These are phyloP conservation scores for Streblospio benedicti DNA, from an alignment of 1,140 invertebrate genomes.

Conservation along the genomic window DNA sequence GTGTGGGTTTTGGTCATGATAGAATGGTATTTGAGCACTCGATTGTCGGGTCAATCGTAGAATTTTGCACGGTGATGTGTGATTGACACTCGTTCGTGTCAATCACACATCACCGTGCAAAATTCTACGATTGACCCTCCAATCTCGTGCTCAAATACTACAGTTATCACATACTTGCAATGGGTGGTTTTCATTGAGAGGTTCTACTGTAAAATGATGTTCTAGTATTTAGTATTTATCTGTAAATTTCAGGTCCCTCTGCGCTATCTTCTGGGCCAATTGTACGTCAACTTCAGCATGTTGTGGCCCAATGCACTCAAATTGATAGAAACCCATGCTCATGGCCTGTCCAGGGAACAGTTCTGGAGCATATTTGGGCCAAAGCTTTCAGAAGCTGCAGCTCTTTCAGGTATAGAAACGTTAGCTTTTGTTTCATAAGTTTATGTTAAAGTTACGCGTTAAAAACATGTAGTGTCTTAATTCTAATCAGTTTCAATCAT, in stretches of 20 bases:
- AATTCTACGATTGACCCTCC: too few species aligned
- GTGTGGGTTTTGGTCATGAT: too few species aligned
- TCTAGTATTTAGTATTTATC: too few species aligned
- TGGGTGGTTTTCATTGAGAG: too few species aligned
- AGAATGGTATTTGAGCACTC: too few species aligned
- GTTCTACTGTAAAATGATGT: too few species aligned
- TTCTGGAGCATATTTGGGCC: conserved; percentile 71
- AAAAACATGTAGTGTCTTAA: neutral
- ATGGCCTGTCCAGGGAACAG: conserved; percentile 53
- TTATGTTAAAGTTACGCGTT: neutral
- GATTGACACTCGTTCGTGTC: too few species aligned
- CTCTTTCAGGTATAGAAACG: conserved; percentile 37
- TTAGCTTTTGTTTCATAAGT: conserved; percentile 13
- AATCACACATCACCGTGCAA: too few species aligned
- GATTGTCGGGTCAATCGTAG: too few species aligned
- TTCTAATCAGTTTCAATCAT: neutral
- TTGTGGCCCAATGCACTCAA: conserved; percentile 75
- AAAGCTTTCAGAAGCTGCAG: conserved; percentile 53
- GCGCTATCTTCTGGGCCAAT: conserved; percentile 67
- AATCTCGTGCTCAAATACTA: too few species aligned
- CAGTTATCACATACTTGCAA: too few species aligned
- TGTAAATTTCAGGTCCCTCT: conserved; percentile 55
- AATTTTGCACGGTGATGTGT: too few species aligned
- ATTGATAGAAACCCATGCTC: conserved; percentile 64
- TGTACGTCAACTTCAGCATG: conserved; percentile 79